Evolutionary conservation across 64 coral and sea anemone genomes (phyloP).

Genomic region (Pocillopora verrucosa): DNA sequence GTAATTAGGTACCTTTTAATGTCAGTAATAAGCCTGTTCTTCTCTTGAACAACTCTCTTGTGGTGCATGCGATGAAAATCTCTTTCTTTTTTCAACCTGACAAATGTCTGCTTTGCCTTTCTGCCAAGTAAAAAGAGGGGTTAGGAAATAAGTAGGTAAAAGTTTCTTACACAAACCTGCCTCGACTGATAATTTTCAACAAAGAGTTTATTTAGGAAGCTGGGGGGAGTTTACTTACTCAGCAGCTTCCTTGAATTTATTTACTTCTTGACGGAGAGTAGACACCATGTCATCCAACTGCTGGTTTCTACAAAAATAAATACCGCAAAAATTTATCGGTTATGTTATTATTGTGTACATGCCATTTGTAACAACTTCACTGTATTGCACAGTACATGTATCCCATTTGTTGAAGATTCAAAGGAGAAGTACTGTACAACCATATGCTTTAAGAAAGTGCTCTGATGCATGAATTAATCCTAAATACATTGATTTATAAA

Average conservation of each 20-base stretch:
- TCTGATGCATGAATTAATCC: too few species aligned
- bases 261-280: constrained; percentile 82
- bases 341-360: too few species aligned
- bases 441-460: too few species aligned
- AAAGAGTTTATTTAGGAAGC: too few species aligned
- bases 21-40: constrained; percentile 93
- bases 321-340: not conserved
- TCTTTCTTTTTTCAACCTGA: constrained; percentile 90
- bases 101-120: constrained; percentile 94
- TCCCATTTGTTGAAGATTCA: not conserved
- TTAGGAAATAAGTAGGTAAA: not conserved
- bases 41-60: constrained; percentile 98
- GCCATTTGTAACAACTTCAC: too few species aligned
- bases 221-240: constrained; percentile 59
- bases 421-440: too few species aligned
- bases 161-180: too few species aligned
- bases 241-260: constrained; percentile 82
- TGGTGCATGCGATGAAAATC: constrained; percentile 99
- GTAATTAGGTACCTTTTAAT: constrained; percentile 69
- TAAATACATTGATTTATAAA: too few species aligned
- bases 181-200: not conserved
- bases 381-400: not conserved
- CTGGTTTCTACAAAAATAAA: constrained; percentile 66
- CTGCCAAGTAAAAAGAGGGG: constrained; percentile 21
- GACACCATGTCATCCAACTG: constrained; percentile 92